Conservation (phyloP, 1,140 invertebrate species). For the Aphelenchoides fujianensis region DNA sequence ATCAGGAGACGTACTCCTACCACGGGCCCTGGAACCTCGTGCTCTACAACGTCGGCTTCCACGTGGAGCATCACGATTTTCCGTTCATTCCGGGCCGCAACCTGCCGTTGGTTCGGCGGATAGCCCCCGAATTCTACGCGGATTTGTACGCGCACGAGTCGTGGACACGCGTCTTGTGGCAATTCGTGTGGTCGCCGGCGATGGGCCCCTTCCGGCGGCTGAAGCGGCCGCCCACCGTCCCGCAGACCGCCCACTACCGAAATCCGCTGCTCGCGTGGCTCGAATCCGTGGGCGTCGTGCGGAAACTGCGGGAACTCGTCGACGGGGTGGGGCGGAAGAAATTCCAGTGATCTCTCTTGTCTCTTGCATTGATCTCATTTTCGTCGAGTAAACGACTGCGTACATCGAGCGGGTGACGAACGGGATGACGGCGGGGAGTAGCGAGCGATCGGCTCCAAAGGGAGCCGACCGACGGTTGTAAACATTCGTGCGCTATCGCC, state of each 20-base stretch:
- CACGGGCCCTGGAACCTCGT: conserved; percentile 95
- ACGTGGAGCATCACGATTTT: conserved; percentile 65
- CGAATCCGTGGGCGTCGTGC: no score
- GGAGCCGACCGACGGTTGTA: no score
- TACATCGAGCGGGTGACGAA: no score
- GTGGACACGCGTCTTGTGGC: conserved; percentile 86
- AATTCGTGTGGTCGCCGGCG: conserved; percentile 90
- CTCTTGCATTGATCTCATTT: no score
- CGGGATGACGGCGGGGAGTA: no score
- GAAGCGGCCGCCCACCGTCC: conserved; percentile 68
- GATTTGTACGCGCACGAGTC: conserved; percentile 85
- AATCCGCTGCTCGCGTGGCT: conserved; percentile 35
- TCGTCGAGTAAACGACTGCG: no score
- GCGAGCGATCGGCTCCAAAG: no score
- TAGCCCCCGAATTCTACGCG: conserved; percentile 77
- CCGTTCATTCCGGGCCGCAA: conserved; percentile 87
- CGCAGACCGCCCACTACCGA: conserved; percentile 32
- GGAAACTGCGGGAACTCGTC: no score
- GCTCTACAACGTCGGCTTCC: conserved; percentile 90
- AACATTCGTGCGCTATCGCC: no score
- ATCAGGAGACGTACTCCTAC: conserved; percentile 96
- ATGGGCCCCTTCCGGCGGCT: conserved; percentile 93
- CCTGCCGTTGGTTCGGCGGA: no score
- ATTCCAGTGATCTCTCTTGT: no score
- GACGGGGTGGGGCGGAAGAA: no score